A percentile compares a stretch with the other conserved stretches of the same genome.
Conservation (phyloP, 2,113 vertebrate species). For the Phrynosoma blainvillii region DNA sequence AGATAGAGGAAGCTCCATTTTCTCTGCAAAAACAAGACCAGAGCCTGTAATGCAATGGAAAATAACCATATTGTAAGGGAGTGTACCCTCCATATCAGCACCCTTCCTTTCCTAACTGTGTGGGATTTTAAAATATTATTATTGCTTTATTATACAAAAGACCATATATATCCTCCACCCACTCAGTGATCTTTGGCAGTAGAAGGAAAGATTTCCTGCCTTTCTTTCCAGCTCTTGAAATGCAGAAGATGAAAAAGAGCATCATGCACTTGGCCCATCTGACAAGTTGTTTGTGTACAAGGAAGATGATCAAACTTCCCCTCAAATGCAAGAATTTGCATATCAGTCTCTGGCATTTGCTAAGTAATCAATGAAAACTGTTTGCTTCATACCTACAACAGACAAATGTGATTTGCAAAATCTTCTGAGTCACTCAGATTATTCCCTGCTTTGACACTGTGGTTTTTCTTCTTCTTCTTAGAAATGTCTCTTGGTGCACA, state of each 20-base stretch:
- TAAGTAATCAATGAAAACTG: neutral
- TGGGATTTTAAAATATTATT: neutral
- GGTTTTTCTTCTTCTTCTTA: no score
- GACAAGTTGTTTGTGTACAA: conserved; percentile 4
- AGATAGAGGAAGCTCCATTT: no score
- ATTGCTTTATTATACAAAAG: neutral
- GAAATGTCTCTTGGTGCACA: neutral
- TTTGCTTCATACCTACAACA: neutral
- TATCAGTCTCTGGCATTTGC: neutral
- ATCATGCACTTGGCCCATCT: neutral
- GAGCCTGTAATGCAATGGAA: neutral
- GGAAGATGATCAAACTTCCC: neutral
- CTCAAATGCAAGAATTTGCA: neutral
- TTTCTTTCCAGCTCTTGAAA: neutral
- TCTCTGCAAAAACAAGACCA: no score
- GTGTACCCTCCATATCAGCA: neutral
- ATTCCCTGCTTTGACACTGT: neutral
- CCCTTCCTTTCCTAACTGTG: neutral
- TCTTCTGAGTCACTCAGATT: neutral
- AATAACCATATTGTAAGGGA: neutral
- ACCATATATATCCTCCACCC: neutral
- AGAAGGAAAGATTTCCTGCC: neutral
- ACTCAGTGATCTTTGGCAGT: neutral
- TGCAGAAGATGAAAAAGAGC: neutral
- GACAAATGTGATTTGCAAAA: neutral